Conservation (phyloP, 2,113 vertebrate genomes). For the Nesogale talazaci region DNA sequence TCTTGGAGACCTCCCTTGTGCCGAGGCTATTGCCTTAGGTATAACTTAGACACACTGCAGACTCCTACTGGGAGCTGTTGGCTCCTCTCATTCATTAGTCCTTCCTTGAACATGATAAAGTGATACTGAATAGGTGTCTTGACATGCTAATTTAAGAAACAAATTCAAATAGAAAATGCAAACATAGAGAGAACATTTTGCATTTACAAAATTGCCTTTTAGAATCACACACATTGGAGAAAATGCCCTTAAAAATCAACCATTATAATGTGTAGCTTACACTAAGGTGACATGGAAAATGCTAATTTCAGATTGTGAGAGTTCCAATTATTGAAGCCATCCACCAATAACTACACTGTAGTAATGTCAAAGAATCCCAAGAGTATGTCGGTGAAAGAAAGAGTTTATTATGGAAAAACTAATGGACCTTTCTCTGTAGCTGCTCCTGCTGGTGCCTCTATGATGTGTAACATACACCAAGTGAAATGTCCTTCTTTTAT, state of each 20-base stretch:
- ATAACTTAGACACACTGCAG: slow-evolving; percentile 48
- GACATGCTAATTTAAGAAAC: slow-evolving; percentile 64
- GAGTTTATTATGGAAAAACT: slow-evolving; percentile 63
- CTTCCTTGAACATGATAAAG: slow-evolving; percentile 61
- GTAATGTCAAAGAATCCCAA: slow-evolving; percentile 75
- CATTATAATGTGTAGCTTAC: slow-evolving; percentile 42
- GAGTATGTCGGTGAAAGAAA: slow-evolving; percentile 51
- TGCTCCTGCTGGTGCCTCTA: slow-evolving; percentile 55
- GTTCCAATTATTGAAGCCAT: slow-evolving; percentile 64
- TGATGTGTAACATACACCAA: slow-evolving; percentile 47
- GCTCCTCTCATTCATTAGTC: slow-evolving; percentile 64
- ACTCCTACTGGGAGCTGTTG: slow-evolving; percentile 52
- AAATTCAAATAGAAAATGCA: slow-evolving; percentile 49
- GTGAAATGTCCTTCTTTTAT: neutral
- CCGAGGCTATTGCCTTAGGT: slow-evolving; percentile 38
- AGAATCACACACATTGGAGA: slow-evolving; percentile 26
- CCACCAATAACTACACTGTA: slow-evolving; percentile 56
- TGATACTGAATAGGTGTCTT: slow-evolving; percentile 43
- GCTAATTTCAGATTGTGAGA: slow-evolving; percentile 54
- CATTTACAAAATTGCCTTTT: slow-evolving; percentile 44
- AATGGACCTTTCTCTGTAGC: slow-evolving; percentile 57
- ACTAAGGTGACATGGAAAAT: slow-evolving; percentile 50
- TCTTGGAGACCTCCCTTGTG: slow-evolving; percentile 51
- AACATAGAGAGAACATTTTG: slow-evolving; percentile 40
- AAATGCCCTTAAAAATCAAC: slow-evolving; percentile 39